These are phyloP conservation scores for Myzus persicae DNA, from an alignment of 1,140 invertebrate genomes.

Conservation along the genomic window DNA sequence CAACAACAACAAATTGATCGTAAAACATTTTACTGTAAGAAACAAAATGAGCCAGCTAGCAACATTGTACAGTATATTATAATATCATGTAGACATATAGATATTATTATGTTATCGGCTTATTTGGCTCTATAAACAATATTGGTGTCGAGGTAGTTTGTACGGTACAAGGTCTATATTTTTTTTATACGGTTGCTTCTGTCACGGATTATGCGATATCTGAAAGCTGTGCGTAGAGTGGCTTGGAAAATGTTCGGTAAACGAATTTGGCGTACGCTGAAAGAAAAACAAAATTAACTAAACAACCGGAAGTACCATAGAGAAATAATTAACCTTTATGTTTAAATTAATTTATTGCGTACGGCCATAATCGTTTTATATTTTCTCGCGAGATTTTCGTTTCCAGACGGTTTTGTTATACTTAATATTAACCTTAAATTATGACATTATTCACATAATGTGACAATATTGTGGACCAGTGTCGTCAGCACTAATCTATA, in stretches of 20 bases:
- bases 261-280: slow-evolving; percentile 42
- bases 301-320: background rate
- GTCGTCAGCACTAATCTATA: no score
- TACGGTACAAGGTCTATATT: background rate
- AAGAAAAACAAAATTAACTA: slow-evolving; percentile 57
- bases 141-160: background rate
- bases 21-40: background rate
- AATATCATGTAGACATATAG: background rate
- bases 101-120: background rate
- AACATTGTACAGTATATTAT: background rate
- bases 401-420: no score
- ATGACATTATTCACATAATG: no score
- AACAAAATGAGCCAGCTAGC: background rate
- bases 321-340: background rate
- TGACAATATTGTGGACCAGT: no score
- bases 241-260: slow-evolving; percentile 38
- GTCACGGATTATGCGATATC: slow-evolving; percentile 38
- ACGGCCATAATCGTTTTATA: background rate
- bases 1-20: background rate
- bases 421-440: no score
- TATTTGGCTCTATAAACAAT: background rate
- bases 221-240: slow-evolving; percentile 40
- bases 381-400: background rate
- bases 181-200: slow-evolving; percentile 20
- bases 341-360: background rate